Evolutionary conservation across 2,888 invertebrate genomes (phyloP).

Genomic region (Antitype chi): DNA sequence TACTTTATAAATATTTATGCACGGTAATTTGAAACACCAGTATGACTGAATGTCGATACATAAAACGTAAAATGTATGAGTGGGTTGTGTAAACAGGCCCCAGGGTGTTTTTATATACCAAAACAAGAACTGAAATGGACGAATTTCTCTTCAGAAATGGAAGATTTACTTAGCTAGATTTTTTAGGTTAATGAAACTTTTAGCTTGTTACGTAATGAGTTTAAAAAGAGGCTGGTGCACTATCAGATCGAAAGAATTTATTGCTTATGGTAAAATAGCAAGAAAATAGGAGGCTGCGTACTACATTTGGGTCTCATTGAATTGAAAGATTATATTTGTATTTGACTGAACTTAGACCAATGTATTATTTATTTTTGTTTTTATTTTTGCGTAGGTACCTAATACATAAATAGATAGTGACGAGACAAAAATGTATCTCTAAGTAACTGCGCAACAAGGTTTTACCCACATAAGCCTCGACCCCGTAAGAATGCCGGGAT

Average conservation of each 20-base stretch:
- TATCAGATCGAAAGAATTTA: background rate
- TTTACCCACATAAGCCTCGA: too few relatives aligned
- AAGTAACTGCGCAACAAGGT: too few relatives aligned
- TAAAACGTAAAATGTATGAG: slow-evolving; percentile 41
- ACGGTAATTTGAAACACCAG: slow-evolving; percentile 49
- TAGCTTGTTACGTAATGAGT: too few relatives aligned
- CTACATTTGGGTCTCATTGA: background rate
- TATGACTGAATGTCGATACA: slow-evolving; percentile 40
- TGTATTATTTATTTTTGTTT: background rate
- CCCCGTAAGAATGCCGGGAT: too few relatives aligned
- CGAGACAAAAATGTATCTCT: too few relatives aligned
- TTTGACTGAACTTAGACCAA: background rate
- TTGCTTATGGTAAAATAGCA: background rate
- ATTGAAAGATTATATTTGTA: background rate
- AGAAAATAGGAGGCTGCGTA: background rate
- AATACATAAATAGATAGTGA: too few relatives aligned
- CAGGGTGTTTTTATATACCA: slow-evolving; percentile 51
- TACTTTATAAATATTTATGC: slow-evolving; percentile 48
- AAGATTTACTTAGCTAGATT: slow-evolving; percentile 22
- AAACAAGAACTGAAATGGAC: slow-evolving; percentile 63
- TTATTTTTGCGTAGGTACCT: too few relatives aligned
- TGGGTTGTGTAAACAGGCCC: slow-evolving; percentile 53
- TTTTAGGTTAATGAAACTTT: slow-evolving; percentile 1
- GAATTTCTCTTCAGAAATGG: slow-evolving; percentile 36
- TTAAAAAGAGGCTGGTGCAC: background rate